Conservation (phyloP, 2,797 vertebrate species). For the Atherinosoma microstoma region DNA sequence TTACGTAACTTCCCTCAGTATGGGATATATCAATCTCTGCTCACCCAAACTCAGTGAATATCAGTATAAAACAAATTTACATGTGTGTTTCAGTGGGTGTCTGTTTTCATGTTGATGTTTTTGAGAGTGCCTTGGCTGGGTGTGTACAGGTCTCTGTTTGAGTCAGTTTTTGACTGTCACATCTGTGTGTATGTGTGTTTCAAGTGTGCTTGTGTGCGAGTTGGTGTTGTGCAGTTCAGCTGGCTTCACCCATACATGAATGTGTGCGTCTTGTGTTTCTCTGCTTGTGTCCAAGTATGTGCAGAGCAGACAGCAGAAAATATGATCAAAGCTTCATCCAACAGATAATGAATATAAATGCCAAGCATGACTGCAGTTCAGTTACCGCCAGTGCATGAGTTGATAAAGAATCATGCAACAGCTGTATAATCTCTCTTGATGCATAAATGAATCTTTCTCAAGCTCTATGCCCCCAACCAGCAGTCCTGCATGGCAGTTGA, state of each 20-base stretch:
- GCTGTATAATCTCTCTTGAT: slow-evolving; percentile 67
- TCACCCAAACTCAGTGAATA: slow-evolving; percentile 70
- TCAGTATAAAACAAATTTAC: slow-evolving; percentile 60
- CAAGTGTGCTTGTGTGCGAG: slow-evolving; percentile 35
- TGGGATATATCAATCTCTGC: slow-evolving; percentile 66
- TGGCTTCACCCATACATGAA: slow-evolving; percentile 76
- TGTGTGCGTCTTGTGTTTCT: slow-evolving; percentile 68
- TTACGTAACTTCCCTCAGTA: slow-evolving; percentile 69
- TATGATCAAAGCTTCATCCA: slow-evolving; percentile 80
- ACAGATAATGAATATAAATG: slow-evolving; percentile 70
- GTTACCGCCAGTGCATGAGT: slow-evolving; percentile 81
- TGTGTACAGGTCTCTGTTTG: slow-evolving; percentile 33
- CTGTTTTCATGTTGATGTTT: slow-evolving; percentile 33
- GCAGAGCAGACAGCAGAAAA: slow-evolving; percentile 83
- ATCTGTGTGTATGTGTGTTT: slow-evolving; percentile 22
- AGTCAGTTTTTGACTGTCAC: slow-evolving; percentile 37
- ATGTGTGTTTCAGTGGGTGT: slow-evolving; percentile 44
- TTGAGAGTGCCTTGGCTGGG: slow-evolving; percentile 38
- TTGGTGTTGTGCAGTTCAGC: slow-evolving; percentile 69
- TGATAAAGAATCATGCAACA: slow-evolving; percentile 72
- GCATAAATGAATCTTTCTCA: slow-evolving; percentile 65
- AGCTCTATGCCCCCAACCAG: slow-evolving; percentile 63
- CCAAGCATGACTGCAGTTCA: slow-evolving; percentile 85
- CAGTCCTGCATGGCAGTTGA: slow-evolving; percentile 85
- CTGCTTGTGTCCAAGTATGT: slow-evolving; percentile 74